Conservation (phyloP, 2,113 vertebrate genomes). For the Siniperca chuatsi region DNA sequence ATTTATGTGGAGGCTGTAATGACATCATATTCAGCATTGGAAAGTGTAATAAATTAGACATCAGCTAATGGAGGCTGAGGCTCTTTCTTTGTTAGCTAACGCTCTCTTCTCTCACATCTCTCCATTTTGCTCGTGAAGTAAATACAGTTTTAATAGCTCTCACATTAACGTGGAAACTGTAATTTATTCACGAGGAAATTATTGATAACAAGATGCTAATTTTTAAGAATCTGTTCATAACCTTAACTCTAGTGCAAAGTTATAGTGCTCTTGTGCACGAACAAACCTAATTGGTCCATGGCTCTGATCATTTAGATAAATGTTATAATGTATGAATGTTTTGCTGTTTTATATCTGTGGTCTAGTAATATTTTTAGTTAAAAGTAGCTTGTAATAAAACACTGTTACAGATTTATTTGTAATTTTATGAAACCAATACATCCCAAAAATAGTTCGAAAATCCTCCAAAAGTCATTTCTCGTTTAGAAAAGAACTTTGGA, state of each 20-base stretch:
- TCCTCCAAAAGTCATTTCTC: constrained; percentile 8
- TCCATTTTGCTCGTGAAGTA: constrained; percentile 18
- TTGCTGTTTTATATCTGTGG: not conserved
- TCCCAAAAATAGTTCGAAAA: constrained; percentile 4
- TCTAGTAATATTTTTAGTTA: not conserved
- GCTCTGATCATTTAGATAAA: not conserved
- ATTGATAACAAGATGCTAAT: constrained; percentile 1
- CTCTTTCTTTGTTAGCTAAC: constrained; percentile 65
- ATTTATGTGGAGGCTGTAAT: constrained; percentile 81
- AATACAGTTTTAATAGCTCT: constrained; percentile 38
- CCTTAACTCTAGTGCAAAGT: not conserved
- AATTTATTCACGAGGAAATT: constrained; percentile 1
- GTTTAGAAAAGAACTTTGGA: constrained; percentile 38
- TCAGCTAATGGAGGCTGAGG: constrained; percentile 73
- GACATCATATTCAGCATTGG: constrained; percentile 78
- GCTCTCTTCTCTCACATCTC: constrained; percentile 13
- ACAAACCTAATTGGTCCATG: not conserved
- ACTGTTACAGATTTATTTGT: not conserved
- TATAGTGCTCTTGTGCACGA: not conserved
- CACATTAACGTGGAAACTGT: not conserved
- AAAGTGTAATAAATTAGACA: constrained; percentile 75
- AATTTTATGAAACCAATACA: not conserved
- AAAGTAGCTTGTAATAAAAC: not conserved
- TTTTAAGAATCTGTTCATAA: not conserved
- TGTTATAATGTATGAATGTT: not conserved